Base-by-base conservation (phyloP, 2,888 invertebrate genomes). In the Nomada flava region DNA sequence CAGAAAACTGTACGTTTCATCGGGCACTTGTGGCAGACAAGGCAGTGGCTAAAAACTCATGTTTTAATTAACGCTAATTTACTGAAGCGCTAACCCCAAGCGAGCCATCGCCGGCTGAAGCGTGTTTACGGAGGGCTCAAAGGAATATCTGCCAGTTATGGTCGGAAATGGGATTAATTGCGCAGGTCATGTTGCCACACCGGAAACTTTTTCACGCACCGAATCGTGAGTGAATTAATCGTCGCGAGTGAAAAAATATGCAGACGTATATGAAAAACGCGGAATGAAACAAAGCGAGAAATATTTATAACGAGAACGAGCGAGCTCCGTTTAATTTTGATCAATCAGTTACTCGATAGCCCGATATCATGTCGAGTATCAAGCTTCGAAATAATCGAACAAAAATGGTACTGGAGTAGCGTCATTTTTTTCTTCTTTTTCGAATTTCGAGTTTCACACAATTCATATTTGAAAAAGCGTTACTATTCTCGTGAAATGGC, bases 131-230 rank as follows among this genome's bases (percentile, higher is more conserved):
- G 65, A 76, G 82, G 70, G 74, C 78, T 84, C 73, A 81, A 87
- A 77, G 75, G 85, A 75, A 81, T 83, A 79, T 77, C 75, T 71
- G 63, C 72, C 47, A 18, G 29, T 68, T 76, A 82, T 55, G 70
- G 79, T 82, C 88, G 89, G 89, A 89, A 89, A 83, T 87, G 86
- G 86, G 84, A 86, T 88, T 85, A 86, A 88, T 80, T 83, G 82
- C 62, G 29, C 52, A 84, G 84, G 85, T 89, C 87, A 84, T 63
- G 83, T 59, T 64, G 70, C n/a, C 42, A 29, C 57, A 83, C 77
- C 78, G 83, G 83, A 83, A 78, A 82, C 68, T 68, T 75, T 36
- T 82, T 71, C 65, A 69, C 62, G 18, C 65, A 23, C 47, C 75
- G 70, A 80, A 60, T 65, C 65, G 11, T 29, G 57, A 72, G 60